A percentile compares a stretch with the other conserved stretches of the same genome.
phyloP scores from a whole-genome alignment of 30 jellyfish, hydroid and myxozoan species.

The Nemopilema nomurai region DNA sequence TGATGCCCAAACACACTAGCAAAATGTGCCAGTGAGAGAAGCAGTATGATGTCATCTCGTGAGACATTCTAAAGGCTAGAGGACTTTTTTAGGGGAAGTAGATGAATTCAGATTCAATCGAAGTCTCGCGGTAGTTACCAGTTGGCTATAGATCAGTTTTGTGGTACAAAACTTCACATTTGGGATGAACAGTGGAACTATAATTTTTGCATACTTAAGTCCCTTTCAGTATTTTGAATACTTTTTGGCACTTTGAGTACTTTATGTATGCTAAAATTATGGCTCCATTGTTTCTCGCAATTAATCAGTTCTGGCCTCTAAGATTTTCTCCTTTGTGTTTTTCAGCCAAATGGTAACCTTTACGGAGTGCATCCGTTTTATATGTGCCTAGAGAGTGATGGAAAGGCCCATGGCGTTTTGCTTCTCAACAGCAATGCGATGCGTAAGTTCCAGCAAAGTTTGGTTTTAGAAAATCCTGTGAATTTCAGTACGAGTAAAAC shows the following conservation, averaged over 20 bases:
- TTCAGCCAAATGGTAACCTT: conserved; percentile 62
- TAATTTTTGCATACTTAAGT: not conserved
- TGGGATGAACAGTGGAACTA: too few species aligned
- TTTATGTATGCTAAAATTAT: not conserved
- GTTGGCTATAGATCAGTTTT: too few species aligned
- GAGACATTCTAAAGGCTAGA: too few species aligned
- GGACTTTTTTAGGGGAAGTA: too few species aligned
- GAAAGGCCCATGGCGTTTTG: conserved; percentile 93
- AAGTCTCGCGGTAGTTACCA: too few species aligned
- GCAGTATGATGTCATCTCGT: too few species aligned
- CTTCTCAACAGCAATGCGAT: conserved; percentile 94
- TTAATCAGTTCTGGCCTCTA: not conserved
- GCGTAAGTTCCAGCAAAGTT: conserved; percentile 50
- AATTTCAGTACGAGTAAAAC: too few species aligned
- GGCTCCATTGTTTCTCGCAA: not conserved
- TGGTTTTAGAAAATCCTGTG: too few species aligned
- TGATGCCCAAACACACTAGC: too few species aligned
- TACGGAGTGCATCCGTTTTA: conserved; percentile 98
- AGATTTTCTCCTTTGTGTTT: not conserved
- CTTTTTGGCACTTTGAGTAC: not conserved
- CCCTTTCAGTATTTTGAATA: not conserved
- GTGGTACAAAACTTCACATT: too few species aligned
- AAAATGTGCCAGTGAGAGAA: too few species aligned
- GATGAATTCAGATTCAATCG: too few species aligned
- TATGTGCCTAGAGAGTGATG: conserved; percentile 84